A percentile compares a stretch with the other conserved stretches of the same genome.
Evolutionary conservation across 2,797 vertebrate genomes (phyloP).

Genomic region (Sebastes nivosus): DNA sequence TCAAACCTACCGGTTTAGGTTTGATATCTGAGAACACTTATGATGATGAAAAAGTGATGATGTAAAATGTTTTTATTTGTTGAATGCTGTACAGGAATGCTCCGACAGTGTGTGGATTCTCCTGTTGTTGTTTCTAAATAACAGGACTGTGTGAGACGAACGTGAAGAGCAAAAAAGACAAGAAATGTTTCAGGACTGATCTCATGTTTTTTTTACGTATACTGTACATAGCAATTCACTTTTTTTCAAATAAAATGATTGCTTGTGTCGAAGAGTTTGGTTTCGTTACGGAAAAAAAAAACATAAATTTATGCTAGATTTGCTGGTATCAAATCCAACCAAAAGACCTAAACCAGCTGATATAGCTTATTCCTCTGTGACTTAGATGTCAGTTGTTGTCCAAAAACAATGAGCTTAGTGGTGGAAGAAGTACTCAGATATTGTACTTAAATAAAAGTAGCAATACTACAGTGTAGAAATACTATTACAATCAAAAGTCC

Average conservation of each 20-base stretch:
- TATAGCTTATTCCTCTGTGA: not conserved
- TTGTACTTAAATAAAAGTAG: too few species aligned
- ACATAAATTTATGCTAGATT: not conserved
- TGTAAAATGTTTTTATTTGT: constrained; percentile 63
- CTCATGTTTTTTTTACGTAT: constrained; percentile 75
- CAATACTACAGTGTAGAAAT: too few species aligned
- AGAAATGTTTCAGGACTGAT: constrained; percentile 64
- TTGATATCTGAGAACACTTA: constrained; percentile 22
- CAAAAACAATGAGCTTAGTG: not conserved
- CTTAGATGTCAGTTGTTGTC: not conserved
- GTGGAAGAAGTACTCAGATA: too few species aligned
- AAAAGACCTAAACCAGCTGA: not conserved
- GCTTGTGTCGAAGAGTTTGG: constrained; percentile 67
- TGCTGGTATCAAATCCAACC: not conserved
- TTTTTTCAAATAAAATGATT: constrained; percentile 82
- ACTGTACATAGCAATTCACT: constrained; percentile 81
- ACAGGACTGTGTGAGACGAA: constrained; percentile 56
- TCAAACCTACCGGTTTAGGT: constrained; percentile 71
- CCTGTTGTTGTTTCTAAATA: constrained; percentile 50
- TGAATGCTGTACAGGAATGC: constrained; percentile 70
- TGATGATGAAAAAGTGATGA: constrained; percentile 23
- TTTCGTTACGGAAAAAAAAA: constrained; percentile 3
- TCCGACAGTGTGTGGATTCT: constrained; percentile 48
- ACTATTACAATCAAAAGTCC: too few species aligned
- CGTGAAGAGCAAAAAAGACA: constrained; percentile 57